Conservation (phyloP, 2,113 vertebrate species). For the Ibidorhyncha struthersii region DNA sequence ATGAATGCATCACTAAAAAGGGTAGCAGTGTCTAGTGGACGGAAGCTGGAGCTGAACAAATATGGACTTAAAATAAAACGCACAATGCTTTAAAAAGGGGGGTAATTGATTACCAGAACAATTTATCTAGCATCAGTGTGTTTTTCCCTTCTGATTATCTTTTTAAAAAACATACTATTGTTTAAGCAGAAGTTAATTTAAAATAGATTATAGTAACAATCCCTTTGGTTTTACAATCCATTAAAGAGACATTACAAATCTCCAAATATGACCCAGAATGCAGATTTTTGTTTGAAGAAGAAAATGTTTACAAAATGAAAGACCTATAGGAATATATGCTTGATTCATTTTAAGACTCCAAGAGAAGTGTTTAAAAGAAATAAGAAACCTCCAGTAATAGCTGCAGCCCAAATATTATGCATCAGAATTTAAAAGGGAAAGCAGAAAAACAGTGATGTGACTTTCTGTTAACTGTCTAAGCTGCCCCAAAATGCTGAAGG, state of each 20-base stretch:
- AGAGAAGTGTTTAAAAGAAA: conserved; percentile 18
- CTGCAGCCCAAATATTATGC: neutral
- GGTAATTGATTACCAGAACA: conserved; percentile 5
- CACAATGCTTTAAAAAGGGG: neutral
- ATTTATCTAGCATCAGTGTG: neutral
- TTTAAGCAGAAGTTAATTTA: conserved; percentile 59
- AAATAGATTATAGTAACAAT: conserved; percentile 42
- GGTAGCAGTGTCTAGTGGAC: neutral
- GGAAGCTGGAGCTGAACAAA: neutral
- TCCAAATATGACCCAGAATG: conserved; percentile 58
- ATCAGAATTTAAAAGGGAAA: conserved; percentile 34
- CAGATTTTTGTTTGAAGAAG: conserved; percentile 58
- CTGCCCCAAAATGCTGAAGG: neutral
- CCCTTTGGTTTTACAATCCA: conserved; percentile 39
- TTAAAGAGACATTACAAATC: conserved; percentile 41
- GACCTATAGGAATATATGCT: conserved; percentile 45
- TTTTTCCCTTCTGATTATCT: conserved; percentile 18
- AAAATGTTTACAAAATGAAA: conserved; percentile 47
- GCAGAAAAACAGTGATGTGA: neutral
- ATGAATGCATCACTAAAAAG: neutral
- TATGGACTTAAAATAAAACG: neutral
- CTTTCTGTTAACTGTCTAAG: neutral
- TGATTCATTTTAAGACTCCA: conserved; percentile 16
- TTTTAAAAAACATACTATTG: conserved; percentile 4
- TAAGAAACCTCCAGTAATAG: neutral